These are phyloP conservation scores for Habroteleia sp. DNA, from an alignment of 2,888 invertebrate species.

Conservation along the genomic window DNA sequence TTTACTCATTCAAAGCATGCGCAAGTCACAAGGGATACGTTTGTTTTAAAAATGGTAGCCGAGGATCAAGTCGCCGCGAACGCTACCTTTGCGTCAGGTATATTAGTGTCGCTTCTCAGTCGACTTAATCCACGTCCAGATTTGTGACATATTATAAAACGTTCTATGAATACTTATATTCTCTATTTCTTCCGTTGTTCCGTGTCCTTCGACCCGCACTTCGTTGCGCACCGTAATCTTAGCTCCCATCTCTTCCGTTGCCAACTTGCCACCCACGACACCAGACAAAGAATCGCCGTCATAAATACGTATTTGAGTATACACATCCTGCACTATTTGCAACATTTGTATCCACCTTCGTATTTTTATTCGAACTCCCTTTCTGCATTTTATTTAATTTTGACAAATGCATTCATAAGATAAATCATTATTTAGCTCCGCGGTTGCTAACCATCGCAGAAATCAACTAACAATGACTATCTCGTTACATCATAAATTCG, in stretches of 20 bases:
- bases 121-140: conserved; percentile 69
- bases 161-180: conserved; percentile 70
- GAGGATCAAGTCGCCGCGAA: conserved; percentile 47
- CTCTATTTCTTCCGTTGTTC: conserved; percentile 54
- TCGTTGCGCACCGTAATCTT: conserved; percentile 44
- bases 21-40: conserved; percentile 47
- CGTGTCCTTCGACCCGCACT: conserved; percentile 45
- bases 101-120: conserved; percentile 61
- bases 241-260: conserved; percentile 48
- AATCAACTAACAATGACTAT: background rate
- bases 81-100: conserved; percentile 55
- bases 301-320: conserved; percentile 63
- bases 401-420: conserved; percentile 29
- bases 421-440: conserved; percentile 23
- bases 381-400: conserved; percentile 40
- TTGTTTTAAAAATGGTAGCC: conserved; percentile 44
- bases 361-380: conserved; percentile 31
- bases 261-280: conserved; percentile 44
- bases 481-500: no score
- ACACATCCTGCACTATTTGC: conserved; percentile 56
- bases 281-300: conserved; percentile 55
- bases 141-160: conserved; percentile 72
- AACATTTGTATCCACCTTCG: conserved; percentile 54
- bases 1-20: conserved; percentile 52
- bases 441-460: conserved; percentile 5